A percentile compares a stretch with the other conserved stretches of the same genome.
Evolutionary conservation across 2,888 invertebrate genomes (phyloP).

Genomic region (Boloria euphrosyne): DNA sequence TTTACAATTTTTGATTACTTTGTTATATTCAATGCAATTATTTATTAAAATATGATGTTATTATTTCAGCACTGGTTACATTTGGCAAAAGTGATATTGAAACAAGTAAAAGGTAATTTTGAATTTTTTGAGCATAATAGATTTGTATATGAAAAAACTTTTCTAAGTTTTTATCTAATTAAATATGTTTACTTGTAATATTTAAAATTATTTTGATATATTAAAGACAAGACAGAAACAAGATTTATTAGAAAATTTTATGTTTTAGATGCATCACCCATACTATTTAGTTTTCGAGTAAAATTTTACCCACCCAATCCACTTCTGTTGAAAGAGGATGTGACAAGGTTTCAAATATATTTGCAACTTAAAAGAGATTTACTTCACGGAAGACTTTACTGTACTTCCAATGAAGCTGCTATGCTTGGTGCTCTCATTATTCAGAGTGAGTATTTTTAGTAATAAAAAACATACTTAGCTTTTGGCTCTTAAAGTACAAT

Average conservation of each 20-base stretch:
- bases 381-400: conserved; percentile 96
- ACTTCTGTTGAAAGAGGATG: conserved; percentile 94
- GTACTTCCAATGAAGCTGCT: conserved; percentile 93
- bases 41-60: conserved; percentile 30
- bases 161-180: too few species aligned
- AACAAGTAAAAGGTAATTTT: conserved; percentile 93
- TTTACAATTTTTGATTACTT: background rate
- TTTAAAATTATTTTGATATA: background rate
- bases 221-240: background rate
- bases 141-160: background rate
- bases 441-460: conserved; percentile 86
- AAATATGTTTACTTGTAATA: too few species aligned
- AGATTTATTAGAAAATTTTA: background rate
- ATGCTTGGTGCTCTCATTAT: conserved; percentile 95
- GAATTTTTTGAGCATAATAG: conserved; percentile 33
- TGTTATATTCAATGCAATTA: conserved; percentile 13
- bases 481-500: background rate
- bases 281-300: conserved; percentile 96
- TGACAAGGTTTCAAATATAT: conserved; percentile 96
- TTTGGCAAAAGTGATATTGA: conserved; percentile 92
- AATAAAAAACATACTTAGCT: conserved; percentile 25
- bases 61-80: conserved; percentile 95
- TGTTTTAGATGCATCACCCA: conserved; percentile 91
- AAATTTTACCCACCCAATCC: conserved; percentile 99
- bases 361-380: conserved; percentile 96